Conservation (phyloP, 1,140 invertebrate species). For the Bombyx mandarina region DNA sequence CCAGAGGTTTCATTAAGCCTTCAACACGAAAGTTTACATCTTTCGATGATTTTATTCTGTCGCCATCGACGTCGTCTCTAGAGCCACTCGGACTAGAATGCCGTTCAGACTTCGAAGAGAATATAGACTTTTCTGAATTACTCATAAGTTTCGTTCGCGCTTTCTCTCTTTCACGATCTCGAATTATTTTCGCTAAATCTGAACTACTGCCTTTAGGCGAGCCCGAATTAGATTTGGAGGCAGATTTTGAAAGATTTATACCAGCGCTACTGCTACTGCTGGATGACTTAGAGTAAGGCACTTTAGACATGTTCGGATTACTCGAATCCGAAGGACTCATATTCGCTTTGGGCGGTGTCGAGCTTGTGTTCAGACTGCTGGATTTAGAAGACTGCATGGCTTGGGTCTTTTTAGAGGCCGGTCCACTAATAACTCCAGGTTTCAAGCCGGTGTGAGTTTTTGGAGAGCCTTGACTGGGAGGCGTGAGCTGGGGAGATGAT, state of each 20-base stretch:
- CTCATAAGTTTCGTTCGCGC: constrained; percentile 65
- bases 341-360: constrained; percentile 55
- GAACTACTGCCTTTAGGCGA: constrained; percentile 65
- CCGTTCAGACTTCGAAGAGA: constrained; percentile 75
- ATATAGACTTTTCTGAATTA: constrained; percentile 76
- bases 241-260: constrained; percentile 68
- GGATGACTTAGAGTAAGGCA: constrained; percentile 73
- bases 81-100: constrained; percentile 76
- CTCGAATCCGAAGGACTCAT: constrained; percentile 50
- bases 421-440: constrained; percentile 85
- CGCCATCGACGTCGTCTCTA: constrained; percentile 75
- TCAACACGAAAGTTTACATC: constrained; percentile 76
- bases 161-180: constrained; percentile 61
- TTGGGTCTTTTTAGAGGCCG: constrained; percentile 83
- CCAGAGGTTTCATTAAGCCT: constrained; percentile 82
- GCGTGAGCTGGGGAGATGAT: constrained; percentile 61
- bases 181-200: constrained; percentile 61
- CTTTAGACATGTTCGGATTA: constrained; percentile 57
- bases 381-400: constrained; percentile 68
- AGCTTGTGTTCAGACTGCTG: constrained; percentile 45
- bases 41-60: constrained; percentile 67
- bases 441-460: constrained; percentile 88
- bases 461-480: constrained; percentile 76
- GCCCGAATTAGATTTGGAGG: constrained; percentile 62
- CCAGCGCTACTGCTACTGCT: constrained; percentile 70